phyloP scores from a whole-genome alignment of 2,797 vertebrate species.

The Sphenopsis melanotis region DNA sequence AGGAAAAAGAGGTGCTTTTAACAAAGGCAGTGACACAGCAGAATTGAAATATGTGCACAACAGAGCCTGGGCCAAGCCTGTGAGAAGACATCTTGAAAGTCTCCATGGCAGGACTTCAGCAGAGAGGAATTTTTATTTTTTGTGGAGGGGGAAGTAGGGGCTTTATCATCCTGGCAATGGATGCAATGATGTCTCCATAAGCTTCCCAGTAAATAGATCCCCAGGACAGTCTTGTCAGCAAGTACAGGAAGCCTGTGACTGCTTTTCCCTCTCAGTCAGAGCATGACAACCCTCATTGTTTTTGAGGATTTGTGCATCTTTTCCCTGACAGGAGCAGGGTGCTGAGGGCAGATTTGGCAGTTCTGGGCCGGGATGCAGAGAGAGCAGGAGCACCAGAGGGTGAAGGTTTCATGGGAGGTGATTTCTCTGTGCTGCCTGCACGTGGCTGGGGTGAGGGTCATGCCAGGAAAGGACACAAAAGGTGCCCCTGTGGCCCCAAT shows the following conservation, averaged over 20 bases:
- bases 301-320: background rate
- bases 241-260: background rate
- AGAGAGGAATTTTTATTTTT: background rate
- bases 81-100: background rate
- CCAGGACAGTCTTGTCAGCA: background rate
- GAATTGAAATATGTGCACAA: background rate
- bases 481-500: background rate
- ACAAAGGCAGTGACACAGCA: background rate
- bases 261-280: background rate
- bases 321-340: background rate
- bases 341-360: background rate
- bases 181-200: background rate
- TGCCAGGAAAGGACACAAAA: background rate
- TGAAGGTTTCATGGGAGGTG: background rate
- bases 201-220: background rate
- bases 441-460: too few relatives aligned
- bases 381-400: rapidly evolving
- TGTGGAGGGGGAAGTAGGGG: background rate
- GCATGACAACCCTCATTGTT: background rate
- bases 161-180: background rate
- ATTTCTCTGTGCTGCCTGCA: background rate
- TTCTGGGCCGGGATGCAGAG: background rate
- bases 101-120: background rate
- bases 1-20: background rate
- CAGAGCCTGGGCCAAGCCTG: background rate